Conservation (phyloP, 2,113 vertebrate species). For the Odocoileus virginianus region DNA sequence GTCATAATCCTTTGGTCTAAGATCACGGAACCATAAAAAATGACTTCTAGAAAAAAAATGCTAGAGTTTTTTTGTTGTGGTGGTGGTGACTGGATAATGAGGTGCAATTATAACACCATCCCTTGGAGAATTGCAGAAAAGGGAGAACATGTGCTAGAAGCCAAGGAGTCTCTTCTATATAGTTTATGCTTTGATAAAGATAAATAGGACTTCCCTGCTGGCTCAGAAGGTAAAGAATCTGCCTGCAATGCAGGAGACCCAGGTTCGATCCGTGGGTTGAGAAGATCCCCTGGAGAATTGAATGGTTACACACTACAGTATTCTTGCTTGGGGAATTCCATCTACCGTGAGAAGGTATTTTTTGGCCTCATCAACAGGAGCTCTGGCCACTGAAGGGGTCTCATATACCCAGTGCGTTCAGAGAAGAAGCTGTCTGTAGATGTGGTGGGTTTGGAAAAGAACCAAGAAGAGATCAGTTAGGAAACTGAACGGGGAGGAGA, state of each 20-base stretch:
- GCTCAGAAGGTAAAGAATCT: not conserved
- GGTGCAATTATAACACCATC: not conserved
- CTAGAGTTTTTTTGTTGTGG: not conserved
- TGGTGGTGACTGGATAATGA: not conserved
- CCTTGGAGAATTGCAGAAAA: not conserved
- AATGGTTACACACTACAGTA: not conserved
- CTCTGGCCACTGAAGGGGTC: not conserved
- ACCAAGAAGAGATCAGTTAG: not conserved
- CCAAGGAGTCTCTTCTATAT: not conserved
- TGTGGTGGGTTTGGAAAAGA: not conserved
- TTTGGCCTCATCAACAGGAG: not conserved
- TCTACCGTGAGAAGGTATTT: not conserved
- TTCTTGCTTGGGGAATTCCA: not conserved
- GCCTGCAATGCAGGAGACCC: not conserved
- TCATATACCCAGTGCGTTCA: not conserved
- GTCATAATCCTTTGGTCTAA: not conserved
- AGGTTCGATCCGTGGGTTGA: not conserved
- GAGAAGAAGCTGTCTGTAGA: not conserved
- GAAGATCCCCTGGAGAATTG: not conserved
- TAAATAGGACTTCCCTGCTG: not conserved
- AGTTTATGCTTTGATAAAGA: not conserved
- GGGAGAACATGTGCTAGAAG: not conserved
- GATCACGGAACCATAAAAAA: not conserved
- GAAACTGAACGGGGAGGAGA: not conserved
- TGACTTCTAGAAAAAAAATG: not conserved